These are phyloP conservation scores for Tolypeutes matacus DNA, from an alignment of 2,797 vertebrate genomes.

Conservation along the genomic window DNA sequence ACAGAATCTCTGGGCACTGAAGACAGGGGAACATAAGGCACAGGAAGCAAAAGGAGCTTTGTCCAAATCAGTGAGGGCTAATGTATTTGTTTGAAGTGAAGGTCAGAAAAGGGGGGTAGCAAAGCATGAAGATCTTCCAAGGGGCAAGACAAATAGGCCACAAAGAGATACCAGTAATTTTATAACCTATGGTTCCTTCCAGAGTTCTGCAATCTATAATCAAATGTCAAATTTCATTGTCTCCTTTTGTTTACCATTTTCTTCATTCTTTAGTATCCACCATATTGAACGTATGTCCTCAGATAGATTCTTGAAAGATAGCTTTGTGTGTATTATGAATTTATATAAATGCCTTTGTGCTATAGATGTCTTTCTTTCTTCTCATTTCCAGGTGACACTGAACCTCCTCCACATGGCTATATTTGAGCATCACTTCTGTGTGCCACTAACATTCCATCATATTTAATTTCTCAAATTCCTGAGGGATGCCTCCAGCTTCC, in stretches of 20 bases:
- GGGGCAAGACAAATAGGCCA: neutral
- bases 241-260: neutral
- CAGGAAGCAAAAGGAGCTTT: neutral
- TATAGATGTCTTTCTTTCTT: neutral
- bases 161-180: neutral
- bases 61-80: accelerated
- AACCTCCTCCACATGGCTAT: neutral
- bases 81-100: neutral
- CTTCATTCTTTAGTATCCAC: neutral
- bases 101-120: neutral
- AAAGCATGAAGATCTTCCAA: neutral
- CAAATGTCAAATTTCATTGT: neutral
- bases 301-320: neutral
- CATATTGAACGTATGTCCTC: neutral
- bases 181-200: neutral
- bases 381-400: neutral
- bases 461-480: neutral
- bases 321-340: too few species aligned
- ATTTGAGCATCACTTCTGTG: neutral
- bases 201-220: neutral
- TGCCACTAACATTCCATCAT: neutral
- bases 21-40: neutral
- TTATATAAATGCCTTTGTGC: neutral
- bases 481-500: neutral
- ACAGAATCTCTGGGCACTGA: neutral